phyloP scores from a whole-genome alignment of 1,140 invertebrate genomes.

The Saccostrea echinata region DNA sequence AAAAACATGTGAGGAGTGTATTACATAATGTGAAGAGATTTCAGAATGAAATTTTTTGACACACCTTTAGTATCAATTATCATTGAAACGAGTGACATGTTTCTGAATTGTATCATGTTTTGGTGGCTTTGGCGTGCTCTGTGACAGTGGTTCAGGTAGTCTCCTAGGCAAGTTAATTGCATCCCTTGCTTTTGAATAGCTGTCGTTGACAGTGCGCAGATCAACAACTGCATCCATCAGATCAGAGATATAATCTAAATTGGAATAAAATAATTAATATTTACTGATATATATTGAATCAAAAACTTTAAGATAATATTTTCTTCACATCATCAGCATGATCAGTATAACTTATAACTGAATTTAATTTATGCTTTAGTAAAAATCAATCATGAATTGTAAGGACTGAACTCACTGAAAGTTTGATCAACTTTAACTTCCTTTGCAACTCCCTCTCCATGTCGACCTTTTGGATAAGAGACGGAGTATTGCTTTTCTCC shows the following conservation, averaged over 20 bases:
- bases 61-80: not conserved
- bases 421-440: constrained; percentile 41
- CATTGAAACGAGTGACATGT: not conserved
- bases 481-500: constrained; percentile 43
- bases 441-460: constrained; percentile 43
- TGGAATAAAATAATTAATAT: not conserved
- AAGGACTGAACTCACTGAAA: constrained; percentile 40
- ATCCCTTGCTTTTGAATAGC: not conserved
- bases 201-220: constrained; percentile 2
- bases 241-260: constrained; percentile 6
- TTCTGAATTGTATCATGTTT: not conserved
- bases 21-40: no score
- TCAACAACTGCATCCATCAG: not conserved
- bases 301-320: no score
- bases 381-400: no score
- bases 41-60: no score
- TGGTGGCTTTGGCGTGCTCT: not conserved
- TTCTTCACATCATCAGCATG: no score
- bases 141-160: not conserved
- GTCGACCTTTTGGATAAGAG: constrained; percentile 45
- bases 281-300: no score
- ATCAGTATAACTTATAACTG: no score
- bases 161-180: not conserved
- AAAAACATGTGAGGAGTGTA: no score
- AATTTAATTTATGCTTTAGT: no score